Conservation (phyloP, 2,888 invertebrate genomes). For the Sminthurinus aureus region DNA sequence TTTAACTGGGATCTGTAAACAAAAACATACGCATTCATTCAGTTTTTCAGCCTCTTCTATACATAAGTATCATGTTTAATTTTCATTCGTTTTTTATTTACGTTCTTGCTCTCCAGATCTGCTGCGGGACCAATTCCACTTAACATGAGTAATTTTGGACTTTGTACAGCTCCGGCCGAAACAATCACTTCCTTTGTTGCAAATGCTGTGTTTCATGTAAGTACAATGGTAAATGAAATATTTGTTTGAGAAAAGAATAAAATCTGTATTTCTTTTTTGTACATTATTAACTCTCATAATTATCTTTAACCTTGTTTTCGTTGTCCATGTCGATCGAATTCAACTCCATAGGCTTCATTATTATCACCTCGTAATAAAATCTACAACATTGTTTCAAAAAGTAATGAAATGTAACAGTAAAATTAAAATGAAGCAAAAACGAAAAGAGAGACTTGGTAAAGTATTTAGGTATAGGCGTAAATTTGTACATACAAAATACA, state of each 20-base stretch:
- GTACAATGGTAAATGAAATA: background rate
- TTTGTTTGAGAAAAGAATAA: background rate
- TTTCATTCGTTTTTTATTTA: no score
- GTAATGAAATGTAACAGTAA: no score
- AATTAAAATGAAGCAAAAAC: no score
- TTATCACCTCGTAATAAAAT: conserved; percentile 41
- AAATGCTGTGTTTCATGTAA: conserved; percentile 16
- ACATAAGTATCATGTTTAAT: no score
- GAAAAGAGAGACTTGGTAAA: background rate
- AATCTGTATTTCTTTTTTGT: background rate
- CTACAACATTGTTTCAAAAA: background rate
- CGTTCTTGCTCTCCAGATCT: conserved; percentile 38
- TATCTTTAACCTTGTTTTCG: background rate
- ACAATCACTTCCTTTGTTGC: conserved; percentile 50
- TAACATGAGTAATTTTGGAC: conserved; percentile 51
- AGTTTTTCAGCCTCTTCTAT: conserved; percentile 12
- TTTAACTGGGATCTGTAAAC: conserved; percentile 43
- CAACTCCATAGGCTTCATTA: conserved; percentile 52
- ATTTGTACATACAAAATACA: no score
- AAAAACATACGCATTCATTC: conserved; percentile 9
- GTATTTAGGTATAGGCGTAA: background rate
- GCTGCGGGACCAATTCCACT: conserved; percentile 53
- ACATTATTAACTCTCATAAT: background rate
- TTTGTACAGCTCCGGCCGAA: conserved; percentile 51
- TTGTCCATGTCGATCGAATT: conserved; percentile 48